Base-by-base conservation (phyloP, 2,113 vertebrate species). In the Actenoides lindsayi region DNA sequence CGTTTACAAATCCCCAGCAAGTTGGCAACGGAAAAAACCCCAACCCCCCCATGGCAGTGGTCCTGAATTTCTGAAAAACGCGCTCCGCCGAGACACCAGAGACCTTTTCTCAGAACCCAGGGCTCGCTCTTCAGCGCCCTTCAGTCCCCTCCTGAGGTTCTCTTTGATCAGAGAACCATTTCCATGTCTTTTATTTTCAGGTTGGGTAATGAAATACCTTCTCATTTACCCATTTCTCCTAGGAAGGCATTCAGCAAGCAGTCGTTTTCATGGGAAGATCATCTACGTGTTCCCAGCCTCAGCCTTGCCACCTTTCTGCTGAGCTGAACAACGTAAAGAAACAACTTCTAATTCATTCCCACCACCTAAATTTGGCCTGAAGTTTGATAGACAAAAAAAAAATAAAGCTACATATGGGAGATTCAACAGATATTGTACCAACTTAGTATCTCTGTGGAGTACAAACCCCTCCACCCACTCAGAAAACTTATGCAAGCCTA, bases 31-130 rank as follows among this genome's bases (percentile, higher is more conserved):
- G 51, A 15, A 17, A 42, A 19, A 35, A 69, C 71, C 11, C 17
- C 18, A 57, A 20, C 5, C 16, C 73, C n/a, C 24, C 23, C 24
- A 9, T 0, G 0, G 6, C 44, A 30, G 33, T 25, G 3, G 44
- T 46, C 33, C 65, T 5, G 35, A 15, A 21, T 2, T 5, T 6
- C 1, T 12, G 17, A n/a, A 27, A 20, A 73, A n/a, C 75, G 30
- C 39, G 42, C 56, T 7, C 2, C 53, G 17, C 15, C 5, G 7
- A n/a, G 23, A 31, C 37, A 63, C 25, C 39, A 59, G 56, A 81
- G 30, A 0, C 8, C 9, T 67, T n/a, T 37, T 17, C 6, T 28
- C 74, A 64, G 53, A 63, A 53, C 25, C 28, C 48, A 54, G 31
- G 3, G 42, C 33, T 64, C 1, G 0, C 31, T 70, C 35, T 63